phyloP scores from a whole-genome alignment of 2,113 vertebrate genomes.

The Acrocephalus kingi region DNA sequence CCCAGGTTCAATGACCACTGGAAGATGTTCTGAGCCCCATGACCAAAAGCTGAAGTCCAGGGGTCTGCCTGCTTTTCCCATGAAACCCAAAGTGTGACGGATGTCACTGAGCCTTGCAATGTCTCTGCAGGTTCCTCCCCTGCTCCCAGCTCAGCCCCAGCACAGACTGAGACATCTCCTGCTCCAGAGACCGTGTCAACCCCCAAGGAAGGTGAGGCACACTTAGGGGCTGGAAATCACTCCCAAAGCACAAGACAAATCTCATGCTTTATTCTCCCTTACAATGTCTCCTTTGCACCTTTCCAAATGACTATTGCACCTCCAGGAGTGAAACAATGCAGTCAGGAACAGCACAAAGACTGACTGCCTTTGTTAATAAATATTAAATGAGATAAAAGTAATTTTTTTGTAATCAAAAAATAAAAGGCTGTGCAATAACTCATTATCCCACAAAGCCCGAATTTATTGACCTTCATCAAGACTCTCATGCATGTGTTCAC shows the following conservation, averaged over 20 bases:
- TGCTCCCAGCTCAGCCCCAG: background rate
- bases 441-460: background rate
- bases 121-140: background rate
- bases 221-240: rapidly evolving
- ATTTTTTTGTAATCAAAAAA: background rate
- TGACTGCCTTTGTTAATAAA: background rate
- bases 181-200: background rate
- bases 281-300: background rate
- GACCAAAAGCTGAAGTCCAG: background rate
- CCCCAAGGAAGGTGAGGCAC: background rate
- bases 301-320: background rate
- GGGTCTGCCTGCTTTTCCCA: background rate
- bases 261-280: background rate
- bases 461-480: background rate
- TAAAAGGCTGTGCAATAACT: background rate
- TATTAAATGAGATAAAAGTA: background rate
- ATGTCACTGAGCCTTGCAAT: background rate
- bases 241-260: background rate
- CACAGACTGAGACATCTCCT: background rate
- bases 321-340: background rate
- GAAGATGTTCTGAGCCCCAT: background rate
- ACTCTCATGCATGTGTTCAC: background rate
- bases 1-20: background rate
- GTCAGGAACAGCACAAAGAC: background rate
- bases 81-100: background rate